Base-by-base conservation (phyloP, 2,797 vertebrate species). In the Muraenolepis orangiensis region DNA sequence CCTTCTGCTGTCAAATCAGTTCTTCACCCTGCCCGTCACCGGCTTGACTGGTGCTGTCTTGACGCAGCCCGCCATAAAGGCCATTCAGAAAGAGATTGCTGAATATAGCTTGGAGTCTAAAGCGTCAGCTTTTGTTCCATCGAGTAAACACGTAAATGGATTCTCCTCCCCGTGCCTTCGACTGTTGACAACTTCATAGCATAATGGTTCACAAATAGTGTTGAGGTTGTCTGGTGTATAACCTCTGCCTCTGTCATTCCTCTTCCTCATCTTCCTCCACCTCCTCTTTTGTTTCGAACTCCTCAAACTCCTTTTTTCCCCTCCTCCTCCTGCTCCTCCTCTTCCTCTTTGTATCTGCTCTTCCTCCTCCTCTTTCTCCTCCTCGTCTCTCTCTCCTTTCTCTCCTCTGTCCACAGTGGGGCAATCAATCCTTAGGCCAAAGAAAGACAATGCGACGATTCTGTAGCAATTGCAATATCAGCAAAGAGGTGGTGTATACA, bases 401-500 rank as follows among this genome's bases (percentile, higher is more conserved):
- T 20, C 1, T 14, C 6, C 7, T 20, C 42, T 6, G 78, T 87
- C 80, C 14, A 23, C 51, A 57, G 20, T 57, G 18, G 51, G 51
- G 20, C 20, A 1, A 57, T 57, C 6, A 57, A 23, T 57, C 51
- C 51, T 18, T 57, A 4, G 20, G 18, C 46, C n/a, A 1, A 51
- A 51, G 46, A 51, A 23, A 23, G 51, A 57, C 51, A n/a, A 18
- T n/a, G n/a, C 23, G 69, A 82, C 40, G 51, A 81, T 80, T 81
- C 80, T 82, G 68, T 66, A 82, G 83, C 80, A 57, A 72, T 26
- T 86, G 87, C 84, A 82, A 79, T 75, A 81, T 90, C 90, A 88
- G 88, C 87, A 88, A 84, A 70, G 73, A 31, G 74, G 78, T 51
- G 61, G 73, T 76, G 82, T 86, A 84, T 87, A 91, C 89, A 86